A percentile compares a stretch with the other conserved stretches of the same genome.
phyloP scores from a whole-genome alignment of 2,797 vertebrate genomes.

The Sphenodon punctatus region DNA sequence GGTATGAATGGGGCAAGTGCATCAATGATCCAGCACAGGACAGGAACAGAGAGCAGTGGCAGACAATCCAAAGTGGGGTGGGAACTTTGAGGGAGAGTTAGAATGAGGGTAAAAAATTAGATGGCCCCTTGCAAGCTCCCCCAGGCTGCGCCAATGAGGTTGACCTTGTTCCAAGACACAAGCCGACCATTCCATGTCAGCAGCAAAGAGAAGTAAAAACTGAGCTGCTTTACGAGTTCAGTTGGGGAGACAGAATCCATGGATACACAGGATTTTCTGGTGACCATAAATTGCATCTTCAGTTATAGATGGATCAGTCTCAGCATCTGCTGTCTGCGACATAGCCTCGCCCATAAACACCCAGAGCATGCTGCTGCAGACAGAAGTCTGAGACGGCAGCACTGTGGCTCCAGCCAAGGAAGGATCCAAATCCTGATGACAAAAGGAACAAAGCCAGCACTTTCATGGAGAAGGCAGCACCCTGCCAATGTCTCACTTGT shows the following conservation, averaged over 20 bases:
- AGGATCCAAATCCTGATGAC: not conserved
- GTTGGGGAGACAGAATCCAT: conserved; percentile 13
- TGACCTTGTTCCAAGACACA: conserved; percentile 14
- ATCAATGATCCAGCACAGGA: too few species aligned
- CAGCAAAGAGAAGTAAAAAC: conserved; percentile 18
- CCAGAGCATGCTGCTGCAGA: rapidly evolving
- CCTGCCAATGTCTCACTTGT: not conserved
- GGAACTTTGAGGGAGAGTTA: too few species aligned
- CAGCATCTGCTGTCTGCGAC: not conserved
- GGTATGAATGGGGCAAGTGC: too few species aligned
- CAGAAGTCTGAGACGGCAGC: not conserved
- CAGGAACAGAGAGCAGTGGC: too few species aligned
- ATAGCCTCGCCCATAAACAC: not conserved
- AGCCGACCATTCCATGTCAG: conserved; percentile 17
- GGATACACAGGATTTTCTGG: conserved; percentile 34
- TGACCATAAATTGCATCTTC: conserved; percentile 23
- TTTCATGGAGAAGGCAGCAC: not conserved
- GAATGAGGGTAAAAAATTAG: not conserved
- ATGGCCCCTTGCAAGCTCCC: not conserved
- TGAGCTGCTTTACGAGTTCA: conserved; percentile 21
- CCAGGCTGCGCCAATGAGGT: not conserved
- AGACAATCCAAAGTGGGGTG: too few species aligned
- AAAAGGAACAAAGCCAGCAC: not conserved
- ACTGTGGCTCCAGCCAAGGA: rapidly evolving
- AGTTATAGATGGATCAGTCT: not conserved